phyloP scores from a whole-genome alignment of 2,113 vertebrate species.

The Pedionomus torquatus region DNA sequence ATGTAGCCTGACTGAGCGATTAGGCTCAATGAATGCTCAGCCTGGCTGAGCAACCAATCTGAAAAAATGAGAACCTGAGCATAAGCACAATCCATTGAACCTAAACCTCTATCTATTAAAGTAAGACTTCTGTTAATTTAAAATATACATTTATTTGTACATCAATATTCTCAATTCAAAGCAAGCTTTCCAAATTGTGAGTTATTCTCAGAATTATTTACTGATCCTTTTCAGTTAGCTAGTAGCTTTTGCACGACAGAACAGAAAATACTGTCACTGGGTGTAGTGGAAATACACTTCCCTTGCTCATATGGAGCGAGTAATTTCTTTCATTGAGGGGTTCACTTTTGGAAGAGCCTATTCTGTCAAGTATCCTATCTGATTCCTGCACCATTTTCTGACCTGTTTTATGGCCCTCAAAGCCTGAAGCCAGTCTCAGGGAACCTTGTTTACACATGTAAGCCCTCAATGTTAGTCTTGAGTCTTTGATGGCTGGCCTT shows the following conservation, averaged over 20 bases:
- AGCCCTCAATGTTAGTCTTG: not conserved
- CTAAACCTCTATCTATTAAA: not conserved
- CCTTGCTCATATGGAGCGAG: not conserved
- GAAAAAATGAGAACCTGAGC: not conserved
- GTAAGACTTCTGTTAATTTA: not conserved
- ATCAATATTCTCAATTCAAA: not conserved
- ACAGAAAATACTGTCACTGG: not conserved
- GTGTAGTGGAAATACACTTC: not conserved
- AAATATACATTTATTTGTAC: not conserved
- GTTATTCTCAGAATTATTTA: not conserved
- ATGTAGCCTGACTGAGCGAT: not conserved
- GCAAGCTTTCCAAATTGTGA: not conserved
- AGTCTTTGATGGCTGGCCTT: not conserved
- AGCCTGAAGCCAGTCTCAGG: not conserved
- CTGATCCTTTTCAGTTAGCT: not conserved
- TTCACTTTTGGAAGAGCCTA: not conserved
- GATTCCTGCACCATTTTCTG: not conserved
- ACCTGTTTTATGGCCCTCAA: not conserved
- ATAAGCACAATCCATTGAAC: not conserved
- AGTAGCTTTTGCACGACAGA: not conserved
- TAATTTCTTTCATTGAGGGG: not conserved
- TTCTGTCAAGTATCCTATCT: not conserved
- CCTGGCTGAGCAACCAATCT: not conserved
- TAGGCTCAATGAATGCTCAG: not conserved
- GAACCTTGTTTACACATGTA: not conserved